Evolutionary conservation across 1,140 invertebrate species (phyloP).

Genomic region (Brachionus rotundiformis): DNA sequence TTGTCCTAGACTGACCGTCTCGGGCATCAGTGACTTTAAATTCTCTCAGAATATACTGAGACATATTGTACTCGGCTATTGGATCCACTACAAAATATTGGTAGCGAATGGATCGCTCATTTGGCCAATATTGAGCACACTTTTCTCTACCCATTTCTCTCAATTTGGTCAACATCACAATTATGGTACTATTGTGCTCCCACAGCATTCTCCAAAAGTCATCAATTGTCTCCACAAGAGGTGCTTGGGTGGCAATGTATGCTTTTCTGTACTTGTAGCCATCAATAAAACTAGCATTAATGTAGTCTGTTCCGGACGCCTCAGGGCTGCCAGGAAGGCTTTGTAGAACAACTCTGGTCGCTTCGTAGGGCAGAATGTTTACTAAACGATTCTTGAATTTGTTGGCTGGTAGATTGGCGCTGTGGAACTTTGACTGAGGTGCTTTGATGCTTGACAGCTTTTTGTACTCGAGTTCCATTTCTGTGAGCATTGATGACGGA

Average conservation of each 20-base stretch:
- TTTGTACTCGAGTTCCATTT: constrained; percentile 98
- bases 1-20: constrained; percentile 83
- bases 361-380: constrained; percentile 87
- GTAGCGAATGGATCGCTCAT: constrained; percentile 85
- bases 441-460: constrained; percentile 91
- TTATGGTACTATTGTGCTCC: constrained; percentile 98
- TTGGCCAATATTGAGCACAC: constrained; percentile 98
- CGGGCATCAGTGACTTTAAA: constrained; percentile 81
- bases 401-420: constrained; percentile 91
- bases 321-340: neutral
- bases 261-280: constrained; percentile 88
- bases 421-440: constrained; percentile 88
- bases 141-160: constrained; percentile 97
- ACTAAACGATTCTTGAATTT: constrained; percentile 96
- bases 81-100: constrained; percentile 97
- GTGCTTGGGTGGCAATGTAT: constrained; percentile 97
- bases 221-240: constrained; percentile 88
- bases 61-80: constrained; percentile 99
- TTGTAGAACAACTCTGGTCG: neutral
- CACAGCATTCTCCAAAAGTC: constrained; percentile 99
- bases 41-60: constrained; percentile 94
- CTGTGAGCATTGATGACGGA: constrained; percentile 70
- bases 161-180: constrained; percentile 96
- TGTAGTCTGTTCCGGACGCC: constrained; percentile 85
- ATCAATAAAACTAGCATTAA: constrained; percentile 97